Evolutionary conservation across 2,113 vertebrate genomes (phyloP).

Genomic region (Psophia crepitans): DNA sequence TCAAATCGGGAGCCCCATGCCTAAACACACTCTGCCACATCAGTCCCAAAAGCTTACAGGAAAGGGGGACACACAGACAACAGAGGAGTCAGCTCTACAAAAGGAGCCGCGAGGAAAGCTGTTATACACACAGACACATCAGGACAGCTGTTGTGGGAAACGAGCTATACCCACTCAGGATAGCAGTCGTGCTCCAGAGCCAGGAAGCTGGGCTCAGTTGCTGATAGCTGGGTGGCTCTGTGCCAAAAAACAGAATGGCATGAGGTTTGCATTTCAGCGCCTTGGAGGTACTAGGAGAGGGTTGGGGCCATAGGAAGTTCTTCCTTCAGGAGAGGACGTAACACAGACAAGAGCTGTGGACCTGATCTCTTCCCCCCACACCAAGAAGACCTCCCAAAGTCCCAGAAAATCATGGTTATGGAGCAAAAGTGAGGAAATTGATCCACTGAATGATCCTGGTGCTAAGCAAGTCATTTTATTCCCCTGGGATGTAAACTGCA

Average conservation of each 20-base stretch:
- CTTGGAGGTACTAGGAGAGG: neutral
- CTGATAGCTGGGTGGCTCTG: neutral
- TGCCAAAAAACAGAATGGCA: slow-evolving; percentile 26
- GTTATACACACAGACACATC: neutral
- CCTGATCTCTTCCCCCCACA: neutral
- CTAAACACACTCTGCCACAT: neutral
- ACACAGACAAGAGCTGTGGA: neutral
- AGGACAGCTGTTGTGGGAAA: slow-evolving; percentile 5
- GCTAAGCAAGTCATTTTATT: neutral
- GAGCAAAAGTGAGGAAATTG: neutral
- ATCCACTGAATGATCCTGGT: neutral
- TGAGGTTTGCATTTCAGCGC: neutral
- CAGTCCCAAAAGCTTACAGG: neutral
- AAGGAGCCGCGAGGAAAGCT: neutral
- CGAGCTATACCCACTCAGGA: neutral
- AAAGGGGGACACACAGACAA: neutral
- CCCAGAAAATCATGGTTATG: neutral
- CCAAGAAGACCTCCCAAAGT: neutral
- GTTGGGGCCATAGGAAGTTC: neutral
- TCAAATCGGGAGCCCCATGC: neutral
- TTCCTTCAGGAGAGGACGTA: neutral
- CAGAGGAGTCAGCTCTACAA: rapidly evolving
- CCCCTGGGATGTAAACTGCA: neutral
- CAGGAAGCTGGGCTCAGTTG: neutral
- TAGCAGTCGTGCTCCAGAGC: neutral